Conservation (phyloP, 2,113 vertebrate genomes). For the Misgurnus mizolepis region DNA sequence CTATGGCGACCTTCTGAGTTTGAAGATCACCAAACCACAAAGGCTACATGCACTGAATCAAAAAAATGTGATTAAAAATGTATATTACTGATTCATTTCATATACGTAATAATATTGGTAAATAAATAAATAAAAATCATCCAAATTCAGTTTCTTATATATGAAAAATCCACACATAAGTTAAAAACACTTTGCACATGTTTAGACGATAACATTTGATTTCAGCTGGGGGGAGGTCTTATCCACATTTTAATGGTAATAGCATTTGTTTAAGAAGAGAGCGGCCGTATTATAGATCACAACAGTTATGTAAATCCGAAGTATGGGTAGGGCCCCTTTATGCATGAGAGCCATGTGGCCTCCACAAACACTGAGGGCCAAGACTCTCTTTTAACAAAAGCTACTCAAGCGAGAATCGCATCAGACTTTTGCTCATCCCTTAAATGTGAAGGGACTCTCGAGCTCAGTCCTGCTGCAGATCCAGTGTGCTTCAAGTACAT, state of each 20-base stretch:
- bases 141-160: too few relatives aligned
- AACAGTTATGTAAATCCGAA: slow-evolving; percentile 24
- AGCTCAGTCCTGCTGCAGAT: slow-evolving; percentile 4
- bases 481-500: slow-evolving; percentile 11
- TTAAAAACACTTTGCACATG: not conserved
- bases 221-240: not conserved
- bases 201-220: not conserved
- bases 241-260: slow-evolving; percentile 24
- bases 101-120: too few relatives aligned
- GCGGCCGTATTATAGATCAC: slow-evolving; percentile 12
- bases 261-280: slow-evolving; percentile 14
- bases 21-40: not conserved
- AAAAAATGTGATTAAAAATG: too few relatives aligned
- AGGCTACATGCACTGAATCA: too few relatives aligned
- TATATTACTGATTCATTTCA: too few relatives aligned
- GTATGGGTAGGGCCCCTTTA: not conserved
- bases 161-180: too few relatives aligned
- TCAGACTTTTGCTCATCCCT: slow-evolving; percentile 23
- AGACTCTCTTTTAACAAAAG: slow-evolving; percentile 48
- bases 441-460: slow-evolving; percentile 21
- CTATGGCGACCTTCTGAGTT: slow-evolving; percentile 28
- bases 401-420: slow-evolving; percentile 48
- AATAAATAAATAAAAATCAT: too few relatives aligned
- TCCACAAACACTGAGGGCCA: slow-evolving; percentile 23
- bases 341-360: slow-evolving; percentile 15